Percentiles rank a stretch among this genome's conserved stretches.
Conservation (phyloP, 2,888 invertebrate genomes). For the Fragum sueziense region DNA sequence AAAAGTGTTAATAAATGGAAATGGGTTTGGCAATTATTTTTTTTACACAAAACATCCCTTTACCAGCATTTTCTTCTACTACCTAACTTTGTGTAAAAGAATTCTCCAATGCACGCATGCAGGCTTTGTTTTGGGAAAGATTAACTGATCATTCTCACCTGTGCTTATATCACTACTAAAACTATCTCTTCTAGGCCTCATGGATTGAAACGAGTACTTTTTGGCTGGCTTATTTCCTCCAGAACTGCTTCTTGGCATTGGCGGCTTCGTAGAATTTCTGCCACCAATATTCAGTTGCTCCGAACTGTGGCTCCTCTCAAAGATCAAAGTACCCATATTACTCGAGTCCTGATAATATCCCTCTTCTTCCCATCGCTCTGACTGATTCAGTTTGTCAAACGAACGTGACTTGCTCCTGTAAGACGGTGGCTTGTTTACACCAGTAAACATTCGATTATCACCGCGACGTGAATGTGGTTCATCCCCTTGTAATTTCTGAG, state of each 20-base stretch:
- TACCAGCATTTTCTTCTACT: not conserved
- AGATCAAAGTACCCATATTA: conserved; percentile 62
- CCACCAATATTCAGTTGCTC: conserved; percentile 55
- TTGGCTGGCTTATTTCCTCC: conserved; percentile 49
- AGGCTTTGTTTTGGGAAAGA: not conserved
- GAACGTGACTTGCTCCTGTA: conserved; percentile 42
- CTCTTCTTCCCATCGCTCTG: conserved; percentile 53
- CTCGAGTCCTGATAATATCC: conserved; percentile 45
- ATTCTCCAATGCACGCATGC: not conserved
- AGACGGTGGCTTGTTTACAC: conserved; percentile 9
- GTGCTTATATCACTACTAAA: conserved; percentile 73
- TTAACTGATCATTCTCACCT: conserved; percentile 31
- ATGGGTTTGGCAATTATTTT: too few relatives aligned
- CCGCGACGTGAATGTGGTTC: conserved; percentile 27
- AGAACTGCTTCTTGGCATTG: conserved; percentile 53
- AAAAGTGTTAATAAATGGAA: too few relatives aligned
- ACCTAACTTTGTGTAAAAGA: not conserved
- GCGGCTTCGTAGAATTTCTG: conserved; percentile 42
- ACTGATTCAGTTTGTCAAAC: conserved; percentile 49
- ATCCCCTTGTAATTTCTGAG: conserved; percentile 29
- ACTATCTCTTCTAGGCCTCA: conserved; percentile 72
- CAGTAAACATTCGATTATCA: conserved; percentile 17
- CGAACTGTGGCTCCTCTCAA: conserved; percentile 63
- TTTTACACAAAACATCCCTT: not conserved
- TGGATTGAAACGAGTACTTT: conserved; percentile 55